phyloP scores from a whole-genome alignment of 2,113 vertebrate genomes.

The Chaetura pelagica region DNA sequence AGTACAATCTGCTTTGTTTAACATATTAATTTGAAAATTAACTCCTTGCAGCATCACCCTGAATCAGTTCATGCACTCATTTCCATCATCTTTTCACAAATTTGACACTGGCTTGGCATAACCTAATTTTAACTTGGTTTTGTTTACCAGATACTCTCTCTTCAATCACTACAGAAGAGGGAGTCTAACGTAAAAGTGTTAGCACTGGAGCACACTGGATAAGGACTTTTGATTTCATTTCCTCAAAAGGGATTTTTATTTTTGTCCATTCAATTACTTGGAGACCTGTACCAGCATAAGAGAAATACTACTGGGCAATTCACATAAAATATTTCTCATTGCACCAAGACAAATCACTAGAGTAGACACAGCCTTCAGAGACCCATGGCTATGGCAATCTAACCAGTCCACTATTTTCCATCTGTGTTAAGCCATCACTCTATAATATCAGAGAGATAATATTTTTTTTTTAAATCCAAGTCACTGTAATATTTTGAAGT shows the following conservation, averaged over 20 bases:
- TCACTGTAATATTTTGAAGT: background rate
- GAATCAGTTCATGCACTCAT: background rate
- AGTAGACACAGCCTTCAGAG: background rate
- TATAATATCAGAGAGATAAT: background rate
- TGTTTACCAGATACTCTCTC: background rate
- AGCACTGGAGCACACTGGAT: background rate
- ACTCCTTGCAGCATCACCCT: background rate
- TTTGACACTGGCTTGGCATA: background rate
- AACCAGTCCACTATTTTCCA: background rate
- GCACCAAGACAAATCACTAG: background rate
- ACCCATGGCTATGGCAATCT: background rate
- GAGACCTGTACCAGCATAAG: background rate
- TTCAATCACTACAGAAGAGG: background rate
- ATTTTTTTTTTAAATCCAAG: background rate
- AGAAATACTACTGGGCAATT: background rate
- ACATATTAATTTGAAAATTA: constrained; percentile 35
- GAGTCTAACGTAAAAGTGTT: background rate
- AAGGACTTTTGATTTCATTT: background rate
- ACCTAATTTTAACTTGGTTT: background rate
- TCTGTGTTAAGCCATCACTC: background rate
- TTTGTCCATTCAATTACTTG: background rate
- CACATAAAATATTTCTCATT: background rate
- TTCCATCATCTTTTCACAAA: background rate
- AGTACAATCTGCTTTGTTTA: background rate
- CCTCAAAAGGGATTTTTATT: background rate